A percentile compares a stretch with the other conserved stretches of the same genome.
Conservation (phyloP, 2,888 invertebrate species). For the Diabrotica balteata region DNA sequence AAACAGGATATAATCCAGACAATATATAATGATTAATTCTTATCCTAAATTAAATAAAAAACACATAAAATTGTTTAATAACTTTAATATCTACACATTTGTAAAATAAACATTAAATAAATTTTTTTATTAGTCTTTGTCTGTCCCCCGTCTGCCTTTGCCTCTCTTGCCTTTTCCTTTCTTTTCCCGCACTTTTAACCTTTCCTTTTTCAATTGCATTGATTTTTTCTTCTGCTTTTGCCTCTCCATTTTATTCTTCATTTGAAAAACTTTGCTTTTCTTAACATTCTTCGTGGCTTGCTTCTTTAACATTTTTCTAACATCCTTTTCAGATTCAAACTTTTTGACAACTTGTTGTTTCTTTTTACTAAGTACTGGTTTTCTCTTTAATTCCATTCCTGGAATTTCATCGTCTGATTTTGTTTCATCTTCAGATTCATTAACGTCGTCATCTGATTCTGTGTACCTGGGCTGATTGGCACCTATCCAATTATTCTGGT, state of each 20-base stretch:
- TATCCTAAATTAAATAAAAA: too few species aligned
- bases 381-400: constrained; percentile 60
- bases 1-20: too few species aligned
- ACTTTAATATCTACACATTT: too few species aligned
- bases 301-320: constrained; percentile 74
- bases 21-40: too few species aligned
- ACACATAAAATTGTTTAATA: too few species aligned
- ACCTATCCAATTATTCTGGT: constrained; percentile 76
- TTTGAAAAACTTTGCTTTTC: constrained; percentile 79
- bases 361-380: constrained; percentile 26
- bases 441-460: constrained; percentile 34
- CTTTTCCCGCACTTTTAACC: constrained; percentile 54
- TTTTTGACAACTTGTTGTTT: constrained; percentile 53
- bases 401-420: constrained; percentile 54
- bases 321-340: constrained; percentile 68
- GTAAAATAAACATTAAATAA: background rate
- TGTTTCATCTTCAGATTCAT: constrained; percentile 48
- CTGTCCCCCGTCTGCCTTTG: constrained; percentile 16
- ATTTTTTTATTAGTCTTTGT: constrained; percentile 5
- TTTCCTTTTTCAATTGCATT: constrained; percentile 59
- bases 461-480: constrained; percentile 65
- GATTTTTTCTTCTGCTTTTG: constrained; percentile 75
- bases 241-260: constrained; percentile 75
- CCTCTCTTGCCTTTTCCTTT: constrained; percentile 35
- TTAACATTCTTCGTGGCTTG: constrained; percentile 77